A percentile compares a stretch with the other conserved stretches of the same genome.
These are phyloP conservation scores for Azemiops feae DNA, from an alignment of 2,113 vertebrate species.

Conservation along the genomic window DNA sequence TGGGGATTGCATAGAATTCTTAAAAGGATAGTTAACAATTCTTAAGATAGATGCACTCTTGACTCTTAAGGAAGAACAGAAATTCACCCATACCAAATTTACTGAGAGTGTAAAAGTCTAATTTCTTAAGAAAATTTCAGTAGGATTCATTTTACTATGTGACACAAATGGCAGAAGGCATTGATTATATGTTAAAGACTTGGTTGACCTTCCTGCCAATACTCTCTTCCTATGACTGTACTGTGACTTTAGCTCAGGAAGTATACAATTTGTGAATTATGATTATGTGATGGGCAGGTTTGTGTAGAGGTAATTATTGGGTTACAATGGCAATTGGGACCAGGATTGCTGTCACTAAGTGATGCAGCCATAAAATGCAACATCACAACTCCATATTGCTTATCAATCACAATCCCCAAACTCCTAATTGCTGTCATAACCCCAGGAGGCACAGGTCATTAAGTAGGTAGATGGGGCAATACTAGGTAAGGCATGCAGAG, in stretches of 20 bases:
- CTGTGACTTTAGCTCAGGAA: slow-evolving; percentile 26
- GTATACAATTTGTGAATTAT: background rate
- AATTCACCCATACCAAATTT: background rate
- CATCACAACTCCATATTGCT: background rate
- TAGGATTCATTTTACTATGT: background rate
- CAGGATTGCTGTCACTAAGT: background rate
- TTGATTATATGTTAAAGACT: background rate
- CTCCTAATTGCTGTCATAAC: background rate
- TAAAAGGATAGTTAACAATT: slow-evolving; percentile 46
- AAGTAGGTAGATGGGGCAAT: background rate
- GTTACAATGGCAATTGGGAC: background rate
- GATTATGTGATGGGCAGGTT: background rate
- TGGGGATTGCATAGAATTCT: slow-evolving; percentile 21
- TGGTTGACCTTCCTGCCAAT: background rate
- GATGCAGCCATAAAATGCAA: background rate
- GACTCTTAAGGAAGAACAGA: slow-evolving; percentile 8
- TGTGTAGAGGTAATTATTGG: background rate
- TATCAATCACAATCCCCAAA: background rate
- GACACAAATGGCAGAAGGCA: background rate
- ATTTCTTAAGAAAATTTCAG: slow-evolving; percentile 2
- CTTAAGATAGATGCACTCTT: slow-evolving; percentile 38
- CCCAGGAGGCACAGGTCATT: background rate
- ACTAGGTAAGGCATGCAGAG: background rate
- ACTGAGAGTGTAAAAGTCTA: slow-evolving; percentile 8
- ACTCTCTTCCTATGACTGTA: background rate